Base-by-base conservation (phyloP, 2,113 vertebrate species). In the Tragelaphus scriptus region DNA sequence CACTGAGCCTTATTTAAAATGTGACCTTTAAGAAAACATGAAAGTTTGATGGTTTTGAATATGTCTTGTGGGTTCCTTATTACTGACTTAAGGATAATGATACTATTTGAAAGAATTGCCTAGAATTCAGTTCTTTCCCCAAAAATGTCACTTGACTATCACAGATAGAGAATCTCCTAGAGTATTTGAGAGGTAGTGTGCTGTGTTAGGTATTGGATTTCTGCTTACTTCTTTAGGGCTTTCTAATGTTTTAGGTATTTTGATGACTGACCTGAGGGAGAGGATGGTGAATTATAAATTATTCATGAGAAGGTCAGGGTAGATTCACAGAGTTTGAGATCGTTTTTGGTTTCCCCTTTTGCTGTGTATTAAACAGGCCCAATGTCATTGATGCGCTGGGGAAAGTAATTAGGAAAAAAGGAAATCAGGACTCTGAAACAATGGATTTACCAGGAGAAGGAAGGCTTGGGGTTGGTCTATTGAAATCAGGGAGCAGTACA, bases 1-100 rank as follows among this genome's bases (percentile, higher is more conserved):
- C 13, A 86, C 23, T 88, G 92, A 90, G 47, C 28, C 77, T 96
- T 90, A 44, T 85, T 80, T 96, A 88, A 95, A 96, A 44, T 59
- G 21, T 82, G 25, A 68, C 84, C 15, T 88, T 86, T 90, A 75
- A 90, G 81, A 63, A 94, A 58, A 77, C 68, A 58, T 13, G 6
- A 55, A 86, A 53, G 30, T 16, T 61, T 44, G 44, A 44, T 71
- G 44, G 30, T 91, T 82, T 51, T 59, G 47, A 65, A 65, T 28
- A 19, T n/a, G 19, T 51, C 32, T 85, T 94, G 0, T 65, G 59
- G 58, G 26, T 84, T 21, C 17, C 90, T 59, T 59, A 19, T 86
- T 87, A n/a, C 58, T 85, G 40, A 84, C 17, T 82, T 82, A 32
- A 0, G 15, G 56, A 3, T 55, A n/a, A 84, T 25, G 49, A 87